Evolutionary conservation across 2,113 vertebrate species (phyloP).

Genomic region (Amblyopsis rosae): DNA sequence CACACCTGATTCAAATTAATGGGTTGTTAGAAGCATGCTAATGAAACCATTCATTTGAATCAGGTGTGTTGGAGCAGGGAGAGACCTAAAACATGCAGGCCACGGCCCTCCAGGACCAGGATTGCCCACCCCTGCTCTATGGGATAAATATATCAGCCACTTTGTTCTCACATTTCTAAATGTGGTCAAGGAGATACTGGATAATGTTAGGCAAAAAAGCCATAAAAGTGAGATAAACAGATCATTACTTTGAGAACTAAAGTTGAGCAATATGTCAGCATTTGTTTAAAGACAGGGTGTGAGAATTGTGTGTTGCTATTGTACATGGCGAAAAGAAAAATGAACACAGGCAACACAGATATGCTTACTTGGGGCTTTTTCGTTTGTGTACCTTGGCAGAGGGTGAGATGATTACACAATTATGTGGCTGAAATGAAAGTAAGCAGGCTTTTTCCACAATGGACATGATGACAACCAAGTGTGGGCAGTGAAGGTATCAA

Average conservation of each 20-base stretch:
- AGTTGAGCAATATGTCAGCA: conserved; percentile 19
- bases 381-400: conserved; percentile 57
- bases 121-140: too few species aligned
- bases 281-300: conserved; percentile 39
- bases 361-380: conserved; percentile 20
- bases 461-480: conserved; percentile 17
- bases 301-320: conserved; percentile 32
- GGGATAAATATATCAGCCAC: not conserved
- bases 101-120: too few species aligned
- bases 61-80: too few species aligned
- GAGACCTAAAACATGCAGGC: too few species aligned
- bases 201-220: conserved; percentile 6
- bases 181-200: not conserved
- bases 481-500: conserved; percentile 15
- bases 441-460: conserved; percentile 17
- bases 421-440: conserved; percentile 21
- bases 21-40: too few species aligned
- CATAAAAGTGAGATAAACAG: conserved; percentile 6
- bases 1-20: too few species aligned
- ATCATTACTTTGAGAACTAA: not conserved
- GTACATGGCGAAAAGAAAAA: conserved; percentile 18
- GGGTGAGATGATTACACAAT: conserved; percentile 30
- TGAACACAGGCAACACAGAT: not conserved
- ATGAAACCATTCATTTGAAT: too few species aligned
- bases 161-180: not conserved